Base-by-base conservation (phyloP, 2,888 invertebrate species). In the Amblyjoppa fuscipennis region DNA sequence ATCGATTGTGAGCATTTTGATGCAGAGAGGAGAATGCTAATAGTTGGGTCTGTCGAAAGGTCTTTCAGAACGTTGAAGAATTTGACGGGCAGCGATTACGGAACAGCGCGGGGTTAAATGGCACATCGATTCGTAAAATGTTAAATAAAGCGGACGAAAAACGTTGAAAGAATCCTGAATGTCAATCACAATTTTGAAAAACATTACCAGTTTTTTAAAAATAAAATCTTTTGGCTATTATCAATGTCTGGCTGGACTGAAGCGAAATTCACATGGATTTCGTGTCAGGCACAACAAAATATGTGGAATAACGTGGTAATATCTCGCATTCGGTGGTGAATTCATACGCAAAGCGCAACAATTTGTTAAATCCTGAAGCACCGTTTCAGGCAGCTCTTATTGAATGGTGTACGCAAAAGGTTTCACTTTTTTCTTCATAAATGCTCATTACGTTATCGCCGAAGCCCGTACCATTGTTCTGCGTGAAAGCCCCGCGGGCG, bases 371-470 rank as follows among this genome's bases (percentile, higher is more conserved):
- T 13, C 2, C 13, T 1, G 31, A n/a, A 34, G 13, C n/a, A 31
- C n/a, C 70, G 61, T 61, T 51, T 34, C 16, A 25, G 34, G 34
- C 34, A 61, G 16, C 5, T 59, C 28, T 16, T 61, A 79, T 70
- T 25, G 25, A 61, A 79, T 34, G 34, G 70, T 25, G 66, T 41
- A 34, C 31, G 34, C 31, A 31, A 64, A 64, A 34, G 16, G 64
- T 64, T 64, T 28, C 31, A 34, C 16, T 53, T 51, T 71, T 38
- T 31, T 34, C 71, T 71, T 66, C 68, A 56, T 68, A 76, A 77
- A 84, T 76, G 69, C 38, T 77, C 77, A 74, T 84, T 84, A 81
- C 69, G 73, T 53, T 81, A 71, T 71, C 70, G 81, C 51, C 31
- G 20, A 53, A 74, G 73, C 69, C 68, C 68, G 73, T 61, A 64